These are phyloP conservation scores for Sipha flava DNA, from an alignment of 1,140 invertebrate genomes.

Conservation along the genomic window DNA sequence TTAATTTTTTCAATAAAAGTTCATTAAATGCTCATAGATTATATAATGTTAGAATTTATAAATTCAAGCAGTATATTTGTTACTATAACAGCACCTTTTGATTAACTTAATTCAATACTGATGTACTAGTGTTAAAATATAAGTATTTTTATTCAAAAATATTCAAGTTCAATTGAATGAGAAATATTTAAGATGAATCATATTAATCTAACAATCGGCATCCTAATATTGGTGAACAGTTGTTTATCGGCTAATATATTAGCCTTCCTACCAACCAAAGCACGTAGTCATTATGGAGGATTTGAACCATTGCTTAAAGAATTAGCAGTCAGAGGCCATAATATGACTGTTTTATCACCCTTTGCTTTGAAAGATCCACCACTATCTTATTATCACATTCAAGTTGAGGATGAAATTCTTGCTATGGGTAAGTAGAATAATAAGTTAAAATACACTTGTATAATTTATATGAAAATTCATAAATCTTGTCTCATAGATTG, in stretches of 20 bases:
- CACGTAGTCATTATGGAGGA: conserved; percentile 35
- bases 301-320: conserved; percentile 33
- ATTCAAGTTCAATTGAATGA: neutral
- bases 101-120: too few species aligned
- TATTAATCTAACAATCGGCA: neutral
- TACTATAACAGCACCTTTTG: too few species aligned
- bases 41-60: too few species aligned
- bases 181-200: neutral
- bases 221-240: neutral
- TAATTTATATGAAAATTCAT: neutral
- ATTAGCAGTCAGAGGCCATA: conserved; percentile 38
- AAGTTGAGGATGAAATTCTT: neutral
- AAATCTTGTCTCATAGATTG: neutral
- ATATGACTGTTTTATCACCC: conserved; percentile 38
- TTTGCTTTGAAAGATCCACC: conserved; percentile 33
- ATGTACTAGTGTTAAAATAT: neutral
- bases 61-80: too few species aligned
- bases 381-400: conserved; percentile 35
- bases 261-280: conserved; percentile 34
- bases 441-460: neutral
- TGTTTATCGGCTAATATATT: conserved; percentile 31
- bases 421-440: neutral
- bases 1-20: too few species aligned
- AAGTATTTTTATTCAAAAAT: neutral
- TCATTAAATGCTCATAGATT: too few species aligned